Evolutionary conservation across 2,113 vertebrate species (phyloP), one percentile per base, ranked within the genome.

Genomic region (Morone chrysops): DNA sequence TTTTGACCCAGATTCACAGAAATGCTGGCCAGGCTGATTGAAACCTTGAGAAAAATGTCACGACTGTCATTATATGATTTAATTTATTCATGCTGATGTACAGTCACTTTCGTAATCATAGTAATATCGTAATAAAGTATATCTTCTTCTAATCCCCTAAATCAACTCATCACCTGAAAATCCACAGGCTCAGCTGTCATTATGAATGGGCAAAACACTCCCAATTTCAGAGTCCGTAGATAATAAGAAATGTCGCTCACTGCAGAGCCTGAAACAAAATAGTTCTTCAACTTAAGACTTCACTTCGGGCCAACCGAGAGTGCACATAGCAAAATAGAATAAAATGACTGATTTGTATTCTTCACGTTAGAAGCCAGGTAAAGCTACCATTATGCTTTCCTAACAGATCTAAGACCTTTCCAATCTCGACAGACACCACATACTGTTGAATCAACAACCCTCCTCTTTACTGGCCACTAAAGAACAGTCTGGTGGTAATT

Each of bases 1-100:
- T 54, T 70, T 62, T 81, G 60, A 81, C 72, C 56, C 38, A 80
- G 54, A 72, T 76, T 71, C 20, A 75, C 5, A 20, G 53, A 45
- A 75, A 75, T 61, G 17, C 25, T 51, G 16, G 18, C 16, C 38
- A 22, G n/a, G 56, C 18, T 76, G 8, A 40, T 1, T 57, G 18
- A 67, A 67, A 22, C 25, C 8, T 25, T 22, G 16, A 36, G 25
- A 75, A 38, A 68, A 74, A 47, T 7, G 25, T 60, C 62, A 43
- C 4, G 5, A 53, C 5, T 36, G 8, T 61, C 17, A 56, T 53
- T 10, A 68, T 31, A 12, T 43, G 53, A 53, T 61, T 45, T 47
- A 38, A 38, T 76, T 18, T 40, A 57, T 75, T 25, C 17, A 57
- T 57, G 8, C 57, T 25, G 70, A 67, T 50, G 16, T 10, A 10